Evolutionary conservation across 2,888 invertebrate genomes (phyloP), one percentile per base, ranked within the genome.

Genomic region (Automeris io): DNA sequence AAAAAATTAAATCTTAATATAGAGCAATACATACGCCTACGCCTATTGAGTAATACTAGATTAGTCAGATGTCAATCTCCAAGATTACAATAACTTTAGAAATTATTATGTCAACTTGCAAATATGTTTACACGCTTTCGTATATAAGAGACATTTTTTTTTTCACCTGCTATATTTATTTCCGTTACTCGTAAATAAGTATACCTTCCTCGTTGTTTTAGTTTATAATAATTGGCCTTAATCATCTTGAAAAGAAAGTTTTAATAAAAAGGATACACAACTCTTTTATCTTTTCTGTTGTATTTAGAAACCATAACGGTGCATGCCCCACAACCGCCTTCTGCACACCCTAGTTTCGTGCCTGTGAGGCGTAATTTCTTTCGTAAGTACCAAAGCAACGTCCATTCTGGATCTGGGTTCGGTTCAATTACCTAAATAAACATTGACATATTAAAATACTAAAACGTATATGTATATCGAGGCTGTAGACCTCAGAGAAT

Each of bases 251-350:
- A n/a, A n/a, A n/a, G n/a, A n/a, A n/a, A n/a, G n/a, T n/a, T n/a
- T n/a, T n/a, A n/a, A n/a, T n/a, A 24, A 39, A 80, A 83, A 87
- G 85, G 86, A 86, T 87, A 87, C 87, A 65, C 41, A 3, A 76
- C 46, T 66, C 61, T 75, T 34, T 90, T 88, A n/a, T 81, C 87
- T 22, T 59, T 66, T 1, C 92, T 87, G 60, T 95, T 90, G 57
- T 90, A 91, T 67, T 90, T 92, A 22, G 97, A 97, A 13, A 97
- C 86, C 94, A 98, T 96, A 9, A 98, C 96, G 0, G 97, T 98
- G 65, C 98, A 98, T 0, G 97, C 96, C 0, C 98, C 98, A 65
- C 98, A 98, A n/a, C 97, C 97, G 32, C 98, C 98, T 83, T 97
- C 97, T 0, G 94, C 96, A 63, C 98, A 98, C 2, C 95, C 97